Percentiles rank a stretch among this genome's conserved stretches.
Conservation (phyloP, 2,797 vertebrate genomes). For the Denticeps clupeoides region DNA sequence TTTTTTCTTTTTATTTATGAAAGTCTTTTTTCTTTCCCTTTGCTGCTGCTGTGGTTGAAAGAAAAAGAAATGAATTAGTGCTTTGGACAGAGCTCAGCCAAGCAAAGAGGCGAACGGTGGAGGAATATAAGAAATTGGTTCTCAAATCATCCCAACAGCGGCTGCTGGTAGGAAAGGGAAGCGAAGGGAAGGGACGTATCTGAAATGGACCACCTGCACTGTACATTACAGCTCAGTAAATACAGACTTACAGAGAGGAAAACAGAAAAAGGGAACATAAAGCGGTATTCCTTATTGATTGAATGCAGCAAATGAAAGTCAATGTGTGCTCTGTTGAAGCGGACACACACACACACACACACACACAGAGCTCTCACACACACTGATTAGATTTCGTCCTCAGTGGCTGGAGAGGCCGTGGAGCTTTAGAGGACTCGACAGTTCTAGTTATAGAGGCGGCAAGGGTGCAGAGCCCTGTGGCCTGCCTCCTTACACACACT, state of each 20-base stretch:
- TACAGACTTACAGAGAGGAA: slow-evolving; percentile 18
- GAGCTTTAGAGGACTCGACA: slow-evolving; percentile 40
- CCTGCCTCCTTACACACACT: not conserved
- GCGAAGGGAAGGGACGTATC: not conserved
- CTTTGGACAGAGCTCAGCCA: not conserved
- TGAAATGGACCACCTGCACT: slow-evolving; percentile 15
- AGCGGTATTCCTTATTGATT: slow-evolving; percentile 40
- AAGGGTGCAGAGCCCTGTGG: slow-evolving; percentile 15
- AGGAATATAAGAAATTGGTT: not conserved
- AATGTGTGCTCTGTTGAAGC: not conserved
- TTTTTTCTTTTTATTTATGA: not conserved
- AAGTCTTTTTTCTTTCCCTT: not conserved
- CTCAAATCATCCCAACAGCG: not conserved
- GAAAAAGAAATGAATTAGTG: not conserved
- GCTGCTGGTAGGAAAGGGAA: not conserved
- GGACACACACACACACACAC: not conserved
- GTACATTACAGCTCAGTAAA: slow-evolving; percentile 17
- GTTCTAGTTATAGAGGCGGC: slow-evolving; percentile 39
- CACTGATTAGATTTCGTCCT: slow-evolving; percentile 43
- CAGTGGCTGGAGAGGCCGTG: slow-evolving; percentile 26
- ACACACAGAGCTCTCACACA: slow-evolving; percentile 3
- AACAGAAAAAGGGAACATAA: slow-evolving; percentile 30
- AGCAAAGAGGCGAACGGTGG: not conserved
- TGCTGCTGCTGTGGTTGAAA: not conserved
- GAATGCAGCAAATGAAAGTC: slow-evolving; percentile 35